Percentiles rank a stretch among this genome's conserved stretches.
These are phyloP conservation scores for Callimorpha dominula DNA, from an alignment of 2,888 invertebrate genomes.

Conservation along the genomic window DNA sequence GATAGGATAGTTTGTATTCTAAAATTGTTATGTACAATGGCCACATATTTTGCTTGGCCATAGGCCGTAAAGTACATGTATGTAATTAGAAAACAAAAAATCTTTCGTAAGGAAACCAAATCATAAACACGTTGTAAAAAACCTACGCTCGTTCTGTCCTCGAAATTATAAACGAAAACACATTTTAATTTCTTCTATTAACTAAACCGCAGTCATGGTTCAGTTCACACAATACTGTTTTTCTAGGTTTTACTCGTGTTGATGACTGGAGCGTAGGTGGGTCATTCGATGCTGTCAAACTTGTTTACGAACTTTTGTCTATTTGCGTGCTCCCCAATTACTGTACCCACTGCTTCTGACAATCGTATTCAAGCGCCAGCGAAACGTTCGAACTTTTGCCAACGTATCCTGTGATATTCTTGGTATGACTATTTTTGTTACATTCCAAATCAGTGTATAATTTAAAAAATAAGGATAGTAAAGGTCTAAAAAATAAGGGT, in stretches of 20 bases:
- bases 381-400: slow-evolving; percentile 56
- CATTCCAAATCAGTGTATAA: slow-evolving; percentile 36
- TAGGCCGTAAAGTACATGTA: not conserved
- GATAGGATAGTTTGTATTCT: no score
- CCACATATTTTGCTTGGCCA: no score
- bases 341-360: slow-evolving; percentile 58
- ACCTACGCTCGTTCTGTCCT: slow-evolving; percentile 28
- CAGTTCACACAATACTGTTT: slow-evolving; percentile 53
- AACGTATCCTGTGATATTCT: slow-evolving; percentile 46
- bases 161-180: slow-evolving; percentile 21
- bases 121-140: slow-evolving; percentile 18
- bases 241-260: slow-evolving; percentile 61
- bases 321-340: slow-evolving; percentile 70
- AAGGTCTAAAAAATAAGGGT: no score
- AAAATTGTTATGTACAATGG: no score
- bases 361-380: slow-evolving; percentile 66
- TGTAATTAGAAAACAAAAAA: not conserved
- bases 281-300: slow-evolving; percentile 73
- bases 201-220: slow-evolving; percentile 37
- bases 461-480: not conserved
- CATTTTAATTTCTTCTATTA: slow-evolving; percentile 32
- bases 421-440: slow-evolving; percentile 38
- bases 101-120: slow-evolving; percentile 18
- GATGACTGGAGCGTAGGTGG: slow-evolving; percentile 63
- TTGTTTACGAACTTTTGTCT: slow-evolving; percentile 78